Percentiles rank a stretch among this genome's conserved stretches.
Conservation (phyloP, 92 coral and sea anemone species). For the Pocillopora grandis region DNA sequence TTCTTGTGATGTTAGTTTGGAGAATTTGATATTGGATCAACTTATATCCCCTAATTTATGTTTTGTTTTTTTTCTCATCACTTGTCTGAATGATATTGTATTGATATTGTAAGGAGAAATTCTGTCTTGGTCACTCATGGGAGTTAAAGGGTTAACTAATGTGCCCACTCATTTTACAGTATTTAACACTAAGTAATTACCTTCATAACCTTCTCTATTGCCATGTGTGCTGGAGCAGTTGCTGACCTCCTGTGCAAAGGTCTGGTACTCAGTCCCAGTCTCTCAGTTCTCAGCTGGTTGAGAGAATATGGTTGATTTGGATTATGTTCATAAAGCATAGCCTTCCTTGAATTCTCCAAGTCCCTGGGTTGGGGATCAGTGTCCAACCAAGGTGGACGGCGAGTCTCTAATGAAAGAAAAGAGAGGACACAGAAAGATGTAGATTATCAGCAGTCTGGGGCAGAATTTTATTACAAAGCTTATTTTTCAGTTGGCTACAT, state of each 20-base stretch:
- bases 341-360: conserved; percentile 82
- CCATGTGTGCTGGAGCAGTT: conserved; percentile 75
- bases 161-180: too few relatives aligned
- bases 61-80: too few relatives aligned
- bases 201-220: conserved; percentile 25
- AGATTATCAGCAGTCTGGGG: background rate
- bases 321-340: conserved; percentile 64
- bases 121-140: too few relatives aligned
- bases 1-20: too few relatives aligned
- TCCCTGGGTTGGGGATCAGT: conserved; percentile 80
- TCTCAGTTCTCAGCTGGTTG: conserved; percentile 60
- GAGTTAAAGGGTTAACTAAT: background rate
- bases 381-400: conserved; percentile 94
- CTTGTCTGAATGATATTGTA: too few relatives aligned
- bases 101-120: too few relatives aligned
- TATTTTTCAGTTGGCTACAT: too few relatives aligned
- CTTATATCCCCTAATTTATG: too few relatives aligned
- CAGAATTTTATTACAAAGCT: background rate
- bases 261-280: conserved; percentile 77
- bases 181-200: conserved; percentile 14
- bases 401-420: conserved; percentile 46
- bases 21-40: too few relatives aligned
- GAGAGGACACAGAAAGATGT: background rate
- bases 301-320: conserved; percentile 69
- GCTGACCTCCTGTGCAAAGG: conserved; percentile 72